A percentile compares a stretch with the other conserved stretches of the same genome.
phyloP scores from a whole-genome alignment of 1,140 invertebrate species.

The Armadillidium nasatum region DNA sequence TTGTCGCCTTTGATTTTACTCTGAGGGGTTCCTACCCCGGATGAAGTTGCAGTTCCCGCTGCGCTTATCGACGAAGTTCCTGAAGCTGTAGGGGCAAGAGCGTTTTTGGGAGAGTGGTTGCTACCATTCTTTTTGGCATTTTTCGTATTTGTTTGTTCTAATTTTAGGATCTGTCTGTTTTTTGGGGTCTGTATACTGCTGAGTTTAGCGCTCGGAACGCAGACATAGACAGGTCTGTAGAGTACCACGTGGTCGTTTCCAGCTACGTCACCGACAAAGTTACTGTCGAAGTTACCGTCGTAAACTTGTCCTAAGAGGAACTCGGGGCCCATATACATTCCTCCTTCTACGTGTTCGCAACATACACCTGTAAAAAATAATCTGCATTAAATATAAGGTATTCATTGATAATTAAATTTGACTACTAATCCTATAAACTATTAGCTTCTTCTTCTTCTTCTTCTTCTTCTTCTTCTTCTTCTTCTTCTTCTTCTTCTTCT shows the following conservation, averaged over 20 bases:
- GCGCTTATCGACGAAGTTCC: not conserved
- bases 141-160: not conserved
- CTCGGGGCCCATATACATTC: conserved; percentile 74
- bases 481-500: not conserved
- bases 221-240: conserved; percentile 64
- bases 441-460: too few species aligned
- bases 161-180: conserved; percentile 17
- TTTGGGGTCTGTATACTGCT: not conserved
- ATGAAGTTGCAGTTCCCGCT: not conserved
- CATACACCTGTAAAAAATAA: conserved; percentile 64
- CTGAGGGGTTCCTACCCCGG: not conserved
- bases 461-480: too few species aligned
- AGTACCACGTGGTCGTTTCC: conserved; percentile 54
- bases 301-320: conserved; percentile 77
- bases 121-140: conserved; percentile 13
- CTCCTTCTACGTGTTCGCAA: conserved; percentile 68
- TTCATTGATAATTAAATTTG: not conserved
- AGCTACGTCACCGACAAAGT: conserved; percentile 52
- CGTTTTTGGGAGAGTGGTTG: conserved; percentile 16
- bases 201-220: conserved; percentile 49
- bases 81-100: not conserved
- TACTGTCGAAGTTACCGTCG: conserved; percentile 55
- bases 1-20: not conserved
- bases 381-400: too few species aligned
- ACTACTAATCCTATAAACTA: too few species aligned